These are phyloP conservation scores for Pangasius djambal DNA, from an alignment of 2,797 vertebrate species.

Conservation along the genomic window DNA sequence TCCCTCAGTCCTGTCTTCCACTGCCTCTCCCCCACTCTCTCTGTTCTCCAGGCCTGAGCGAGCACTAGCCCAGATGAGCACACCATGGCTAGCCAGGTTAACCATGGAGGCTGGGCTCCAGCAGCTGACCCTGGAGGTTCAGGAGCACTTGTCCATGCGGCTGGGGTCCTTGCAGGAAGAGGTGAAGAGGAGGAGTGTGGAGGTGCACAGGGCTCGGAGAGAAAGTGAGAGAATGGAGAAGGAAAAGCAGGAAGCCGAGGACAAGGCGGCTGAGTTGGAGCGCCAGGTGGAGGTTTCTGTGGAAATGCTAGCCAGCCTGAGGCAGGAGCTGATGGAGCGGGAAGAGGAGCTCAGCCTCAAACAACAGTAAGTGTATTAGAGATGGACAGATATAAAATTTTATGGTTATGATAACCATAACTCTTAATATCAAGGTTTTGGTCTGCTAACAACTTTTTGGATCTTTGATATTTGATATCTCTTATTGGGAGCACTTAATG, in stretches of 20 bases:
- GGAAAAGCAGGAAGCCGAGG: slow-evolving; percentile 83
- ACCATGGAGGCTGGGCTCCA: slow-evolving; percentile 83
- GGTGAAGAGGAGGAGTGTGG: slow-evolving; percentile 79
- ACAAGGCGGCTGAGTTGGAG: slow-evolving; percentile 76
- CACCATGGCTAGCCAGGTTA: slow-evolving; percentile 81
- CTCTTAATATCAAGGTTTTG: neutral
- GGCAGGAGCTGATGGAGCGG: slow-evolving; percentile 84
- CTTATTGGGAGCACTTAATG: neutral
- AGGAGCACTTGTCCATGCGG: slow-evolving; percentile 81
- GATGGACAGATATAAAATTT: neutral
- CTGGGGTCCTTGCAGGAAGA: slow-evolving; percentile 83
- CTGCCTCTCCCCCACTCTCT: slow-evolving; percentile 49
- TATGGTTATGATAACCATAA: neutral
- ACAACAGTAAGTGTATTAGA: slow-evolving; percentile 79
- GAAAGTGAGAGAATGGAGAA: slow-evolving; percentile 79
- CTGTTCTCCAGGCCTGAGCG: slow-evolving; percentile 58
- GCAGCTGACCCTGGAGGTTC: slow-evolving; percentile 82
- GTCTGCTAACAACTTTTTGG: neutral
- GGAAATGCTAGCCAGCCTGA: slow-evolving; percentile 85
- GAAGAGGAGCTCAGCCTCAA: slow-evolving; percentile 83
- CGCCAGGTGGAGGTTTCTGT: slow-evolving; percentile 84
- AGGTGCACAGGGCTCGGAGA: slow-evolving; percentile 81
- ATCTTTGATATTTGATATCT: neutral
- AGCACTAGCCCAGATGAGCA: slow-evolving; percentile 75
- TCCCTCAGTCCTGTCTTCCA: slow-evolving; percentile 62